phyloP scores from a whole-genome alignment of 1,140 invertebrate species.

The Calycopis cecrops region DNA sequence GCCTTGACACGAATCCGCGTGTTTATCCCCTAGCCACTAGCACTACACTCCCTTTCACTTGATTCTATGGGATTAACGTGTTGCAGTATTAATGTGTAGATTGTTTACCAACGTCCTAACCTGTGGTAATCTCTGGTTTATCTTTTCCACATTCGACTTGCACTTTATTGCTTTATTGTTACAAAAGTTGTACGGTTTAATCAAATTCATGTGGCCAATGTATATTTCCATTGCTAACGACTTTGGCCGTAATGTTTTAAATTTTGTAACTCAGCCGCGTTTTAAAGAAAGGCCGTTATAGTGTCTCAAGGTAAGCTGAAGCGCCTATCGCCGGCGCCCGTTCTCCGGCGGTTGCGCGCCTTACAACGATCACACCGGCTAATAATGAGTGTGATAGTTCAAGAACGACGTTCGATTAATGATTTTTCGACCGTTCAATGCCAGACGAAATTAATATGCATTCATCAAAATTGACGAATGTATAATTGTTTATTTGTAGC shows the following conservation, averaged over 20 bases:
- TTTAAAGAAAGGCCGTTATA: conserved; percentile 28
- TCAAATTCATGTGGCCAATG: no score
- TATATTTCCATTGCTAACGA: no score
- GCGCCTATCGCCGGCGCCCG: conserved; percentile 27
- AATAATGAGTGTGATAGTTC: conserved; percentile 22
- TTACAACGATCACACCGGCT: conserved; percentile 4
- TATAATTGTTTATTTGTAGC: not conserved
- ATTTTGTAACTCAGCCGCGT: conserved; percentile 9
- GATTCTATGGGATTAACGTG: not conserved
- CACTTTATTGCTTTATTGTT: no score
- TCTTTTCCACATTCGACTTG: no score
- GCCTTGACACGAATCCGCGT: conserved; percentile 5
- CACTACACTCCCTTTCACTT: conserved; percentile 5
- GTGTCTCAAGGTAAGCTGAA: conserved; percentile 31
- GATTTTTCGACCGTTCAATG: conserved; percentile 14
- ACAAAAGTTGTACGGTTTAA: no score
- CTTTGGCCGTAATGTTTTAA: not conserved
- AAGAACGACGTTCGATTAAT: conserved; percentile 21
- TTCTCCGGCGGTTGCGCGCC: conserved; percentile 16
- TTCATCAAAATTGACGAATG: conserved; percentile 1
- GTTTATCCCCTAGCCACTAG: not conserved
- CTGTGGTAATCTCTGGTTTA: no score
- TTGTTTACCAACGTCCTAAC: no score
- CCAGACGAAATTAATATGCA: conserved; percentile 1
- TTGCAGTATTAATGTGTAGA: not conserved